These are phyloP conservation scores for Dasypolia templi DNA, from an alignment of 2,888 invertebrate species.

Conservation along the genomic window DNA sequence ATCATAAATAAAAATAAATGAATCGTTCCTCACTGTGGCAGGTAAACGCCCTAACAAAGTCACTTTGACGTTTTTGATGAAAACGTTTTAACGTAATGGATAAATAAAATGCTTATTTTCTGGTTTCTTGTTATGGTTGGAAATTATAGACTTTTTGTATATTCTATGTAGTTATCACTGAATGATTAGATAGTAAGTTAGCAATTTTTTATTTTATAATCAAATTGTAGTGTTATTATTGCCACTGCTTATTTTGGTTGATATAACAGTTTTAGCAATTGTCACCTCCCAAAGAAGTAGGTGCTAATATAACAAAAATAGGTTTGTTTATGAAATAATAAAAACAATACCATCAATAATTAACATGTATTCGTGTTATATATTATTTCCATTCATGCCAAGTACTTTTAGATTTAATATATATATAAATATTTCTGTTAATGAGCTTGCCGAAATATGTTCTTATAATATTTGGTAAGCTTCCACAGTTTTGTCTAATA, in stretches of 20 bases:
- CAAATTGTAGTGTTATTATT: neutral
- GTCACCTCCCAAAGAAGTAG: conserved; percentile 13
- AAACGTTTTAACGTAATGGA: conserved; percentile 40
- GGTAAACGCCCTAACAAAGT: conserved; percentile 64
- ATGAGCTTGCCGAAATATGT: neutral
- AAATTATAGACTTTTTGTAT: conserved; percentile 3
- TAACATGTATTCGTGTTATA: too few species aligned
- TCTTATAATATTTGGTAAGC: neutral
- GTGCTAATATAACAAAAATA: conserved; percentile 47
- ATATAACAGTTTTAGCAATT: conserved; percentile 15
- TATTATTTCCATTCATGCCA: conserved; percentile 43
- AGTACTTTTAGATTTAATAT: conserved; percentile 12
- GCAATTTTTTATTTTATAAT: neutral
- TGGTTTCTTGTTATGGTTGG: conserved; percentile 20
- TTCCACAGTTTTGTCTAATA: neutral
- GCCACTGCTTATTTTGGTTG: neutral
- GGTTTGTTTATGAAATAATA: too few species aligned
- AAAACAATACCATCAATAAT: too few species aligned
- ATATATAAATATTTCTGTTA: conserved; percentile 3
- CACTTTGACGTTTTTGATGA: conserved; percentile 47
- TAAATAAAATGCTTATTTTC: conserved; percentile 14
- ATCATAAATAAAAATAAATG: conserved; percentile 35
- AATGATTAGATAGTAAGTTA: neutral
- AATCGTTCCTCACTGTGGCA: conserved; percentile 25
- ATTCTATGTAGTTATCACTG: neutral